Conservation (phyloP, 2,888 invertebrate species). For the Agrotis segetum region DNA sequence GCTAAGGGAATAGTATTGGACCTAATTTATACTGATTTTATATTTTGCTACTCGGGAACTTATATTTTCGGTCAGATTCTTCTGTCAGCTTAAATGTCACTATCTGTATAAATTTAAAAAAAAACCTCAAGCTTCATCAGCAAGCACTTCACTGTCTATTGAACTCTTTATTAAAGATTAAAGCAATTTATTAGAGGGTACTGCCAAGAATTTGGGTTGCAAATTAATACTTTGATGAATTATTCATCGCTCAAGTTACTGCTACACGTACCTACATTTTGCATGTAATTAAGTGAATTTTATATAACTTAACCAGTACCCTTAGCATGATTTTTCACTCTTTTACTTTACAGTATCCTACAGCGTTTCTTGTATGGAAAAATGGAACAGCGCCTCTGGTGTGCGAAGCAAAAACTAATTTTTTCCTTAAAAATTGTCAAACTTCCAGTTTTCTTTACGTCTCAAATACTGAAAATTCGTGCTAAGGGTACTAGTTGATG, state of each 20-base stretch:
- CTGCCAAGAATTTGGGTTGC: constrained; percentile 60
- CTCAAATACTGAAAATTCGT: too few species aligned
- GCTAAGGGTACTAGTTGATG: too few species aligned
- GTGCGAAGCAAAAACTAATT: too few species aligned
- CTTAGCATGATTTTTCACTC: too few species aligned
- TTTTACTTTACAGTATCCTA: too few species aligned
- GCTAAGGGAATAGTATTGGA: too few species aligned
- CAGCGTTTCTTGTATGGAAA: too few species aligned
- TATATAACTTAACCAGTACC: constrained; percentile 3
- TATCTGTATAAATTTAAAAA: constrained; percentile 32
- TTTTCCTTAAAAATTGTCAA: too few species aligned
- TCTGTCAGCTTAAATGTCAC: constrained; percentile 3
- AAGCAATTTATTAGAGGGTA: constrained; percentile 51
- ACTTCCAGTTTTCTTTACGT: too few species aligned
- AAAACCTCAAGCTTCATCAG: constrained; percentile 6
- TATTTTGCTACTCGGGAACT: too few species aligned
- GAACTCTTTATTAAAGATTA: constrained; percentile 40
- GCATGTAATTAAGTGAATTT: constrained; percentile 52
- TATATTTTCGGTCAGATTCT: background rate
- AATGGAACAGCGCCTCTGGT: too few species aligned
- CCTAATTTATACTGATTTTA: too few species aligned
- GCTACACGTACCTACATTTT: constrained; percentile 58
- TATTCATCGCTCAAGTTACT: constrained; percentile 57
- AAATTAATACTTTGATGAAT: constrained; percentile 62
- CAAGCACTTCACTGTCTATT: constrained; percentile 30